phyloP scores from a whole-genome alignment of 2,888 invertebrate species.

The Heliconius erato region DNA sequence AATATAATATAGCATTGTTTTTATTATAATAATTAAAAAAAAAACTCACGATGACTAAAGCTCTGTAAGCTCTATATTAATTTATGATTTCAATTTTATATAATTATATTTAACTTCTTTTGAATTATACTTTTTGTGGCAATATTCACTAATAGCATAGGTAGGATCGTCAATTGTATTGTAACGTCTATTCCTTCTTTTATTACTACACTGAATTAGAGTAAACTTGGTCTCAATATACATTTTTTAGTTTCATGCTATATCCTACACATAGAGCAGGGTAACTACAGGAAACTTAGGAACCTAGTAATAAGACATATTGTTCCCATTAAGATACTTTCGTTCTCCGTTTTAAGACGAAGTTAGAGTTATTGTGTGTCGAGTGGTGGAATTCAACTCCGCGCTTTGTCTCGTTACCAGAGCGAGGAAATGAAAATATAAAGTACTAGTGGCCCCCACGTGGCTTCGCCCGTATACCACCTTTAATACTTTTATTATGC shows the following conservation, averaged over 20 bases:
- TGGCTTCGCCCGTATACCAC: too few relatives aligned
- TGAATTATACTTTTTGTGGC: neutral
- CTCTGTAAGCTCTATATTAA: neutral
- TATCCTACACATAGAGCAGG: neutral
- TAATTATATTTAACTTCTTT: neutral
- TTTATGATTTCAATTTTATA: neutral
- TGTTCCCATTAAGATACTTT: too few relatives aligned
- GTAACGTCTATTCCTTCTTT: neutral
- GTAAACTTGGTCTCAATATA: too few relatives aligned
- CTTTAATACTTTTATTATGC: too few relatives aligned
- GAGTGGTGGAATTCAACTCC: too few relatives aligned
- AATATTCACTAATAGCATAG: neutral
- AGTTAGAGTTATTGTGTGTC: too few relatives aligned
- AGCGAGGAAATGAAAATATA: too few relatives aligned
- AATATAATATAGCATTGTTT: conserved; percentile 9
- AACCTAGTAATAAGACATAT: neutral
- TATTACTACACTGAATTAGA: neutral
- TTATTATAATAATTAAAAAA: neutral
- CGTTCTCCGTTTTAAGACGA: too few relatives aligned
- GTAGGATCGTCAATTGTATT: neutral
- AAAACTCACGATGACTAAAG: neutral
- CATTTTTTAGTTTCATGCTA: neutral
- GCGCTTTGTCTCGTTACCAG: too few relatives aligned
- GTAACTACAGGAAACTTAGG: neutral
- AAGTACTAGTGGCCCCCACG: too few relatives aligned